Conservation (phyloP, 2,888 invertebrate species). For the Anagyrus pseudococci region DNA sequence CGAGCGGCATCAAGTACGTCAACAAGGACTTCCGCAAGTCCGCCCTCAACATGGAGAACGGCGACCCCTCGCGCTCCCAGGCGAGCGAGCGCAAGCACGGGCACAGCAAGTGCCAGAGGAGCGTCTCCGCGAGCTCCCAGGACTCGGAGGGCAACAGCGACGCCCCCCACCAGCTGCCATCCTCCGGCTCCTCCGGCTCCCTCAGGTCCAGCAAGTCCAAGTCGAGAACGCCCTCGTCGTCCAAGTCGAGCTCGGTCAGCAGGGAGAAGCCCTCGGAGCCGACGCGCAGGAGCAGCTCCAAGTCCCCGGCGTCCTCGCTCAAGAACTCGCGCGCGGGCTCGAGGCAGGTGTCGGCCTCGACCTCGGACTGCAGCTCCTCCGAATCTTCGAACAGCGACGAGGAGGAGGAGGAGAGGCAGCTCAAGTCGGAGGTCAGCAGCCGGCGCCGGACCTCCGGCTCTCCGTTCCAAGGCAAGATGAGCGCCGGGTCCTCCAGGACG, state of each 20-base stretch:
- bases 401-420: conserved; percentile 41
- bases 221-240: conserved; percentile 18
- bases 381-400: conserved; percentile 58
- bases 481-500: conserved; percentile 64
- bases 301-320: background rate
- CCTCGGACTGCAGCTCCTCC: conserved; percentile 57
- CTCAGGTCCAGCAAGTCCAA: conserved; percentile 19
- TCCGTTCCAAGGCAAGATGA: conserved; percentile 47
- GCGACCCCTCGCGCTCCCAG: conserved; percentile 51
- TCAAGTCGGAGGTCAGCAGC: background rate
- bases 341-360: conserved; percentile 30
- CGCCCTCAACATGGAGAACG: conserved; percentile 70
- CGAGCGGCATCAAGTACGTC: conserved; percentile 56
- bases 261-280: background rate
- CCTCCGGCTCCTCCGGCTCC: conserved; percentile 42
- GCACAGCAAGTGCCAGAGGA: conserved; percentile 54
- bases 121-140: conserved; percentile 63
- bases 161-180: conserved; percentile 21
- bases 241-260: conserved; percentile 21
- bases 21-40: conserved; percentile 81
- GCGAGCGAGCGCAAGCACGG: conserved; percentile 46
- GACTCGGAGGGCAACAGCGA: conserved; percentile 52
- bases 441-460: conserved; percentile 41
- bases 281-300: conserved; percentile 2
- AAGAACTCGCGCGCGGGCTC: conserved; percentile 12